These are phyloP conservation scores for Trachurus trachurus DNA, from an alignment of 2,797 vertebrate genomes.

Conservation along the genomic window DNA sequence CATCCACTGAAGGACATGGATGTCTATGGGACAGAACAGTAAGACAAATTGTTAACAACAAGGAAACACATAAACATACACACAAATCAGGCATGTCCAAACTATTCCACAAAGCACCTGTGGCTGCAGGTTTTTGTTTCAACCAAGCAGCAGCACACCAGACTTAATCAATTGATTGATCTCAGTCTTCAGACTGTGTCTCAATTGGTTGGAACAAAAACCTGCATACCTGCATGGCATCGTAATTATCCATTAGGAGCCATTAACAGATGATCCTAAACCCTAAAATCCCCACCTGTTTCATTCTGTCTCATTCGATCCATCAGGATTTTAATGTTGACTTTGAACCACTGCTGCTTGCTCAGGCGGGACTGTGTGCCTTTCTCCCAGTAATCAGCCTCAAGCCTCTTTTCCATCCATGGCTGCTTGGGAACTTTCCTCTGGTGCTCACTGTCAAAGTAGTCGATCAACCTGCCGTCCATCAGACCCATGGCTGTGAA, in stretches of 20 bases:
- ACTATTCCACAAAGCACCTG: no score
- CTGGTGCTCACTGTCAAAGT: constrained; percentile 61
- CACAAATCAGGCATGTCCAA: no score
- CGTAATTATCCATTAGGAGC: no score
- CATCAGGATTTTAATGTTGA: constrained; percentile 80
- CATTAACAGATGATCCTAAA: no score
- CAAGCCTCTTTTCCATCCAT: constrained; percentile 68
- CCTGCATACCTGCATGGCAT: no score
- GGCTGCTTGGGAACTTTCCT: constrained; percentile 67
- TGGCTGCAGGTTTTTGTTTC: no score
- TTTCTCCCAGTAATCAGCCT: constrained; percentile 52
- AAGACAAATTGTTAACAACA: no score
- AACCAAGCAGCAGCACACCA: no score
- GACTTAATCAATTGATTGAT: no score
- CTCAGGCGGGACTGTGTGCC: constrained; percentile 74
- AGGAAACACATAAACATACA: not conserved
- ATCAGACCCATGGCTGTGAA: constrained; percentile 84
- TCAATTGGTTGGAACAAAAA: no score
- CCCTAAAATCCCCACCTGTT: constrained; percentile 6
- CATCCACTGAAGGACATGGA: constrained; percentile 81
- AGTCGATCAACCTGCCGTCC: constrained; percentile 77
- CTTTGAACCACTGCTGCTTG: constrained; percentile 83
- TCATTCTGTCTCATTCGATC: constrained; percentile 64
- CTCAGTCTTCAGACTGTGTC: no score
- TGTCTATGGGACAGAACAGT: no score